Percentiles rank a stretch among this genome's conserved stretches.
phyloP scores from a whole-genome alignment of 2,113 vertebrate species.

The Nipponia nippon region DNA sequence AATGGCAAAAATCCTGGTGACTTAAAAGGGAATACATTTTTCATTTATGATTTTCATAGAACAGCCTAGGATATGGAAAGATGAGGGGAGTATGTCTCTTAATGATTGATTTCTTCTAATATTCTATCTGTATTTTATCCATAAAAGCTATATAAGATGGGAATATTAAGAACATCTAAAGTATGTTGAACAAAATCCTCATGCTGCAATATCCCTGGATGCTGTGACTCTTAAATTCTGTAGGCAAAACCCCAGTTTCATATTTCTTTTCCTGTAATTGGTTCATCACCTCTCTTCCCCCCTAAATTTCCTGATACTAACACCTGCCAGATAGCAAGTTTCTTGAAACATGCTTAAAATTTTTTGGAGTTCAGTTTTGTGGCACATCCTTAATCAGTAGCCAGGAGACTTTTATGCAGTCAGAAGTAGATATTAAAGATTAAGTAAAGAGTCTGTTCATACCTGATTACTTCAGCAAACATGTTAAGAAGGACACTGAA shows the following conservation, averaged over 20 bases:
- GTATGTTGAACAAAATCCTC: neutral
- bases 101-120: neutral
- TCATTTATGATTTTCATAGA: neutral
- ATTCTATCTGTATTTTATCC: neutral
- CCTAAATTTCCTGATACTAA: neutral
- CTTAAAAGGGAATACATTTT: constrained; percentile 7
- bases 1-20: neutral
- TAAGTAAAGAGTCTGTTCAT: neutral
- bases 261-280: neutral
- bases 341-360: neutral
- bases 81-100: neutral
- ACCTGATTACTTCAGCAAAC: neutral
- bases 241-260: neutral
- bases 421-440: neutral
- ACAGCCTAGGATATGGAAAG: neutral
- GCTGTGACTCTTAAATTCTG: neutral
- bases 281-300: neutral
- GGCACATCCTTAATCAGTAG: neutral
- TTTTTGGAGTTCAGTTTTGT: neutral
- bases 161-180: neutral
- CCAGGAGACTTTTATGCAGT: neutral
- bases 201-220: neutral
- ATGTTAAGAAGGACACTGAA: neutral
- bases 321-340: neutral
- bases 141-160: neutral